Evolutionary conservation across 2,888 invertebrate genomes (phyloP).

Genomic region (Heteromyza rotundicornis): DNA sequence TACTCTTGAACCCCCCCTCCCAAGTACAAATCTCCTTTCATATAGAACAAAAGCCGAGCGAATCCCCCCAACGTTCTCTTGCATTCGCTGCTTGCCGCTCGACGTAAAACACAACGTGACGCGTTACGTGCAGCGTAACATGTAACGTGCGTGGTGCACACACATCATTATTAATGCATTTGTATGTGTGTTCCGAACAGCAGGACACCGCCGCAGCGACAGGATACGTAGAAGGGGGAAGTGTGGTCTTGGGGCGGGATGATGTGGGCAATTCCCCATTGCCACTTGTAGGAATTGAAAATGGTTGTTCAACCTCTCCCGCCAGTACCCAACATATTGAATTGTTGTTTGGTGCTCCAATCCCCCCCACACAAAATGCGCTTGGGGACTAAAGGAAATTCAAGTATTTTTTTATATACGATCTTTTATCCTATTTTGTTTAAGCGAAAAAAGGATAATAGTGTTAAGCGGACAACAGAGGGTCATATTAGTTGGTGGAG

Average conservation of each 20-base stretch:
- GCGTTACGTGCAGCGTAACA: slow-evolving; percentile 44
- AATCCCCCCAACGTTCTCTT: background rate
- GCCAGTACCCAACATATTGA: background rate
- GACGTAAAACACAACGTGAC: slow-evolving; percentile 34
- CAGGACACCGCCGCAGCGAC: background rate
- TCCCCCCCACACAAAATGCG: too few relatives aligned
- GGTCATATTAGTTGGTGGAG: background rate
- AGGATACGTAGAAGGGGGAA: slow-evolving; percentile 31
- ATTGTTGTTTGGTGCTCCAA: background rate
- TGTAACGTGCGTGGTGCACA: slow-evolving; percentile 44
- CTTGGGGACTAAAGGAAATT: background rate
- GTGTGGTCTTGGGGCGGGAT: background rate
- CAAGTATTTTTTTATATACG: background rate
- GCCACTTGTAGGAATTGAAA: slow-evolving; percentile 39
- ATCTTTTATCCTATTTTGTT: background rate
- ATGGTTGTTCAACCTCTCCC: background rate
- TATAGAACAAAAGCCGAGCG: background rate
- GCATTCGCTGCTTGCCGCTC: background rate
- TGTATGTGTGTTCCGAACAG: slow-evolving; percentile 16
- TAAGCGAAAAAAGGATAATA: background rate
- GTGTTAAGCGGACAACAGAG: background rate
- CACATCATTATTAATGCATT: slow-evolving; percentile 52
- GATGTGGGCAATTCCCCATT: slow-evolving; percentile 30
- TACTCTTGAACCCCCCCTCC: background rate
- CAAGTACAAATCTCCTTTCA: background rate